phyloP scores from a whole-genome alignment of 2,113 vertebrate genomes.

The Petaurus breviceps region DNA sequence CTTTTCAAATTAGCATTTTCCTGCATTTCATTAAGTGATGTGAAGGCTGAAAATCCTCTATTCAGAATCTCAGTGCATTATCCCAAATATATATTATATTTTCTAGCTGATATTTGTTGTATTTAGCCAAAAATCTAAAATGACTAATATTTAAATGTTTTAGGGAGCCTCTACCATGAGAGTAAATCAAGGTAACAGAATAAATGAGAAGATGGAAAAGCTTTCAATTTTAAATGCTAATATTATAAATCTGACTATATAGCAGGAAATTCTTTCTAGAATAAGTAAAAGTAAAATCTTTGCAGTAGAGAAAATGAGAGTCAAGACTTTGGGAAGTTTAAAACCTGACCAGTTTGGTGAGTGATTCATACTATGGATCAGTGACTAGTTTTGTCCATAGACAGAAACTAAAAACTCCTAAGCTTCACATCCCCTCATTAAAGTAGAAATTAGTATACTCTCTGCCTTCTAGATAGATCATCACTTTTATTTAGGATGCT shows the following conservation, averaged over 20 bases:
- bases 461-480: not conserved
- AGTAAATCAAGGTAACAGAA: not conserved
- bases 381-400: not conserved
- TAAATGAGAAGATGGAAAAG: not conserved
- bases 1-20: constrained; percentile 33
- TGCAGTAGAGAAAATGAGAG: not conserved
- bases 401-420: not conserved
- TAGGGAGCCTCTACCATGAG: not conserved
- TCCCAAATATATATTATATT: not conserved
- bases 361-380: not conserved
- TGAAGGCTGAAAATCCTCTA: not conserved
- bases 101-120: not conserved
- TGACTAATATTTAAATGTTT: not conserved
- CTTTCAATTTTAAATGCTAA: not conserved
- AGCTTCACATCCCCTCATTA: not conserved
- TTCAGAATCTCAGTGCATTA: not conserved
- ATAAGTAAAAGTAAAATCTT: not conserved
- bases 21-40: not conserved
- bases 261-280: too few species aligned
- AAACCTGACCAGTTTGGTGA: not conserved
- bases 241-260: not conserved
- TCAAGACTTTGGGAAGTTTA: not conserved
- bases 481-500: not conserved
- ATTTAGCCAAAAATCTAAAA: not conserved
- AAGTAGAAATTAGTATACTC: not conserved